Evolutionary conservation across 2,888 invertebrate species (phyloP), one percentile per base, ranked within the genome.

Genomic region (Athalia circularis): DNA sequence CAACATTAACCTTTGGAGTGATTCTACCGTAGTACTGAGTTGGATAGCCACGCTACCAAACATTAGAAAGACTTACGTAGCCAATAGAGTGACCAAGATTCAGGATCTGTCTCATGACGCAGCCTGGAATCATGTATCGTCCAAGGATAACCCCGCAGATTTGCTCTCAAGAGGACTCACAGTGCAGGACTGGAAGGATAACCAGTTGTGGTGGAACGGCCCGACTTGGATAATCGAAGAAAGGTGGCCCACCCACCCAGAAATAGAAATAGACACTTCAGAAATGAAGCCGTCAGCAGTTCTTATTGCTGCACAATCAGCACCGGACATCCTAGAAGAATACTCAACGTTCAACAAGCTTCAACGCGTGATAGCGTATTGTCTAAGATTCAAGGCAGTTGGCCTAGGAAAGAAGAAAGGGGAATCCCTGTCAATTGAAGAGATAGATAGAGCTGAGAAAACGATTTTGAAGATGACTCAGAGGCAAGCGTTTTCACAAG

Each of bases 401-500:
- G 7, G 54, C 54, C 7, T 9, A 11, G 11, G 54, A 54, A 54
- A 1, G 8, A 54, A 54, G 11, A 9, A 11, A 7, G 54, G 11
- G 8, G 11, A 54, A 7, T 9, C 54, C 54, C 11, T 54, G 11
- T 9, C 54, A 54, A 11, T 54, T 7, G 8, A 54, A 54, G 54
- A 54, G 11, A 9, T 54, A 11, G 54, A 54, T 9, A 7, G 11
- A 54, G 54, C 54, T 1, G 54, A 54, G 54, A 11, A 9, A 9
- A 54, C 54, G 8, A 54, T 54, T 11, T 11, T 54, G 54, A 54
- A 54, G 11, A 9, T 54, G 54, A 54, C 54, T 9, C 54, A 54
- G 54, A 54, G 11, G 3, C 83, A 85, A 64, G 29, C 65, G 1
- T 85, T 84, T 50, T 80, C 81, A 3, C 82, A 84, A 67, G 83